These are phyloP conservation scores for Drosophila neonasuta DNA, from an alignment of 2,888 invertebrate genomes.

Conservation along the genomic window DNA sequence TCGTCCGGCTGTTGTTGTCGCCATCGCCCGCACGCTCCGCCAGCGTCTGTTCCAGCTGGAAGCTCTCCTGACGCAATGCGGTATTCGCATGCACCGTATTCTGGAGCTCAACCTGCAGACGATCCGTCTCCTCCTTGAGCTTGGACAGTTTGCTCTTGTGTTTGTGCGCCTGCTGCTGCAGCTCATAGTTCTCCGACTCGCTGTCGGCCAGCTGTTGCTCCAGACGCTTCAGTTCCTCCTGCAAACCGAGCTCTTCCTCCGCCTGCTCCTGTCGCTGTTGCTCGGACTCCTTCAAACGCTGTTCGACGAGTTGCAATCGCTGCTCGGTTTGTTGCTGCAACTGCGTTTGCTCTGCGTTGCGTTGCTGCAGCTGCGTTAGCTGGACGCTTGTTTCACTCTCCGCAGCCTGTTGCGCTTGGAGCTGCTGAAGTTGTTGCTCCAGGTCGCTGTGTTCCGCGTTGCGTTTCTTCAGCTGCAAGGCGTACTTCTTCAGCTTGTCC, in stretches of 20 bases:
- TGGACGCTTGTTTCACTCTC: slow-evolving; percentile 69
- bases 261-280: slow-evolving; percentile 10
- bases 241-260: slow-evolving; percentile 3
- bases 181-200: slow-evolving; percentile 22
- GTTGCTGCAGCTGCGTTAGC: slow-evolving; percentile 41
- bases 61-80: slow-evolving; percentile 39
- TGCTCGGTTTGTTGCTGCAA: neutral
- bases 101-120: slow-evolving; percentile 54
- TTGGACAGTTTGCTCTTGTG: slow-evolving; percentile 28
- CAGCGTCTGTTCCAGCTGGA: slow-evolving; percentile 34
- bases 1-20: neutral
- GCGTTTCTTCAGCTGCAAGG: slow-evolving; percentile 89
- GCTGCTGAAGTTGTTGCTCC: slow-evolving; percentile 24
- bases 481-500: slow-evolving; percentile 91
- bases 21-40: neutral
- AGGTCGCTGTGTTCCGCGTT: slow-evolving; percentile 85
- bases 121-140: slow-evolving; percentile 31
- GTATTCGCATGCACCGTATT: slow-evolving; percentile 43
- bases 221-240: slow-evolving; percentile 28
- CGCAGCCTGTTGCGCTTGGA: slow-evolving; percentile 82
- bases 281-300: neutral
- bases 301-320: neutral
- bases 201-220: slow-evolving; percentile 2
- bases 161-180: slow-evolving; percentile 24
- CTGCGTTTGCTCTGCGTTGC: slow-evolving; percentile 1